Percentiles rank a stretch among this genome's conserved stretches.
Evolutionary conservation across 2,888 invertebrate genomes (phyloP).

Genomic region (Drosophila ustulata): DNA sequence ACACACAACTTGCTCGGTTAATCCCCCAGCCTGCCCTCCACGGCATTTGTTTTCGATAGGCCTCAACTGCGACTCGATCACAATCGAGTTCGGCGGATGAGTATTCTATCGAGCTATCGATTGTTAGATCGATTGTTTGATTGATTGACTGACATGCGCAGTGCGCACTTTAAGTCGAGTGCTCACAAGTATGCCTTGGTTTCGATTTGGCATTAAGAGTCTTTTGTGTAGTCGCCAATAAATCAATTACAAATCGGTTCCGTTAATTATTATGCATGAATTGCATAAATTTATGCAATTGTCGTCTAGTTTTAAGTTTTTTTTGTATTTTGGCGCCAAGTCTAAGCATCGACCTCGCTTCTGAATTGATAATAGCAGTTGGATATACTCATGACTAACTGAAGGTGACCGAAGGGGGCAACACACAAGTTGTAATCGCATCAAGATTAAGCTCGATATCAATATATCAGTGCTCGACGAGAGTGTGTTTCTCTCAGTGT

Average conservation of each 20-base stretch:
- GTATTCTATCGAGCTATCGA: not conserved
- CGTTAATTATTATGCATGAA: slow-evolving; percentile 31
- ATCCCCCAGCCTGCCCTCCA: not conserved
- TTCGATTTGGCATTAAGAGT: slow-evolving; percentile 33
- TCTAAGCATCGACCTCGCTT: slow-evolving; percentile 45
- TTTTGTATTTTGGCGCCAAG: slow-evolving; percentile 11
- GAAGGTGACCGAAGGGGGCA: slow-evolving; percentile 1
- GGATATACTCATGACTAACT: slow-evolving; percentile 13
- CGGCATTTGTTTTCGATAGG: slow-evolving; percentile 13
- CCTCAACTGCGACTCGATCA: slow-evolving; percentile 6
- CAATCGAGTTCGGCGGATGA: slow-evolving; percentile 17
- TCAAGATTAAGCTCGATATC: not conserved
- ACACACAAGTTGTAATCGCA: not conserved
- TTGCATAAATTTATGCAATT: slow-evolving; percentile 47
- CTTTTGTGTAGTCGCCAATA: slow-evolving; percentile 22
- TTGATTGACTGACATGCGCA: not conserved
- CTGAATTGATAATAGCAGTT: slow-evolving; percentile 13
- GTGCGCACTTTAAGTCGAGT: slow-evolving; percentile 12
- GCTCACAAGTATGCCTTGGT: slow-evolving; percentile 46
- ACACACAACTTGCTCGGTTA: slow-evolving; percentile 10
- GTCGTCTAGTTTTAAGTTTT: slow-evolving; percentile 5
- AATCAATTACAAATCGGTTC: slow-evolving; percentile 33
- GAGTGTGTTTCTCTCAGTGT: not conserved
- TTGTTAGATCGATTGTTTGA: slow-evolving; percentile 9
- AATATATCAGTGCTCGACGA: not conserved